phyloP scores from a whole-genome alignment of 2,797 vertebrate genomes.

The Tolypeutes matacus region DNA sequence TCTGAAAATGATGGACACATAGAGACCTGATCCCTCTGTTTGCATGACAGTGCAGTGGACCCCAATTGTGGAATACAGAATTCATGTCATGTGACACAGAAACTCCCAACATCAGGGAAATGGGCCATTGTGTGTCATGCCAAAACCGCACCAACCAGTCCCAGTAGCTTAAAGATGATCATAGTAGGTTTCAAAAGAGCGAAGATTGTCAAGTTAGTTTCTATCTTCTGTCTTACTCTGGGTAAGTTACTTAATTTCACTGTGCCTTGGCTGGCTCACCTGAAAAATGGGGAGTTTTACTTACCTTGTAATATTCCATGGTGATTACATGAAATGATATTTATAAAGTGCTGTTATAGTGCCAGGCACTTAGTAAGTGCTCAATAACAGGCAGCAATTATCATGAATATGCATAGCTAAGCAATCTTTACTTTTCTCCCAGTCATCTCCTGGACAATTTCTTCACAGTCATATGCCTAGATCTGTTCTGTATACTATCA shows the following conservation, averaged over 20 bases:
- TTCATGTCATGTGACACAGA: not conserved
- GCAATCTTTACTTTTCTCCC: slow-evolving; percentile 2
- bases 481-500: not conserved
- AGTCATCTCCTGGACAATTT: not conserved
- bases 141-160: not conserved
- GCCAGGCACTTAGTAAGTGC: not conserved
- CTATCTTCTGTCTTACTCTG: slow-evolving; percentile 14
- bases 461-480: not conserved
- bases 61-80: rapidly evolving
- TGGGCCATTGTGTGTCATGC: not conserved
- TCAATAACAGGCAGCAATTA: not conserved
- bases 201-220: not conserved
- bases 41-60: rapidly evolving
- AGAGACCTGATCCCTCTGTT: not conserved
- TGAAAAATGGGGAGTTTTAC: not conserved
- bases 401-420: not conserved
- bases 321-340: not conserved
- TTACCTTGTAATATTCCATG: slow-evolving; percentile 13
- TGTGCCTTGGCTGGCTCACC: not conserved
- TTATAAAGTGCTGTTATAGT: not conserved
- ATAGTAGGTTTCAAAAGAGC: not conserved
- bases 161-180: not conserved
- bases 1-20: not conserved
- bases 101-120: no score
- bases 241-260: not conserved